These are phyloP conservation scores for Fratercula arctica DNA, from an alignment of 2,797 vertebrate species.

Conservation along the genomic window DNA sequence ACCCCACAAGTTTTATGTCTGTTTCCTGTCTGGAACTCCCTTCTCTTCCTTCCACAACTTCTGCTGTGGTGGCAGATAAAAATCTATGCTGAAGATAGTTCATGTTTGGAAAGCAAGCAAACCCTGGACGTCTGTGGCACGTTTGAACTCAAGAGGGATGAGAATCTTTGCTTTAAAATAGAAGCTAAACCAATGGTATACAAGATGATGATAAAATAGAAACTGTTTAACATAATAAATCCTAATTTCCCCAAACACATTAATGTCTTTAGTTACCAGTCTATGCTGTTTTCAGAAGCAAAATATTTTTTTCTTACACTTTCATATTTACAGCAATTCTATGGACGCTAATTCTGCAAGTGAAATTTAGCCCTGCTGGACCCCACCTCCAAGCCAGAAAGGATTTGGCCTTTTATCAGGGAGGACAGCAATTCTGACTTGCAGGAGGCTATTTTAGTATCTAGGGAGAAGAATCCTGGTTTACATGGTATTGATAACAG, in stretches of 20 bases:
- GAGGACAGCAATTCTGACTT: not conserved
- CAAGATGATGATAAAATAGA: not conserved
- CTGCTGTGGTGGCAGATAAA: not conserved
- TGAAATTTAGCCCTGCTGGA: not conserved
- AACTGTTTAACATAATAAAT: not conserved
- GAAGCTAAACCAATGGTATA: conserved; percentile 1
- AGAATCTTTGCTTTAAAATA: not conserved
- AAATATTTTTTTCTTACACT: not conserved
- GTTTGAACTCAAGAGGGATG: not conserved
- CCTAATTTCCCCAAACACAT: not conserved
- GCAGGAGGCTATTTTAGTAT: not conserved
- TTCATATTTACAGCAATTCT: not conserved
- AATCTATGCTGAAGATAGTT: not conserved
- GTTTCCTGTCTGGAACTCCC: not conserved
- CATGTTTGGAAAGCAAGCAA: not conserved
- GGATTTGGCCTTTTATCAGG: not conserved
- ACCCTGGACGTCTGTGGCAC: not conserved
- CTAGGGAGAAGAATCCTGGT: not conserved
- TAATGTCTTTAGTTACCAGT: not conserved
- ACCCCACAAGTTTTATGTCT: not conserved
- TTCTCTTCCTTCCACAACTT: not conserved
- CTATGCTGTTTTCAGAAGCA: not conserved
- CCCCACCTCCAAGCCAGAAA: not conserved
- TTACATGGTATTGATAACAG: not conserved
- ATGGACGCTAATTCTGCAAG: not conserved